A percentile compares a stretch with the other conserved stretches of the same genome.
Evolutionary conservation across 1,140 invertebrate species (phyloP).

Genomic region (Drosophila kepulauana): DNA sequence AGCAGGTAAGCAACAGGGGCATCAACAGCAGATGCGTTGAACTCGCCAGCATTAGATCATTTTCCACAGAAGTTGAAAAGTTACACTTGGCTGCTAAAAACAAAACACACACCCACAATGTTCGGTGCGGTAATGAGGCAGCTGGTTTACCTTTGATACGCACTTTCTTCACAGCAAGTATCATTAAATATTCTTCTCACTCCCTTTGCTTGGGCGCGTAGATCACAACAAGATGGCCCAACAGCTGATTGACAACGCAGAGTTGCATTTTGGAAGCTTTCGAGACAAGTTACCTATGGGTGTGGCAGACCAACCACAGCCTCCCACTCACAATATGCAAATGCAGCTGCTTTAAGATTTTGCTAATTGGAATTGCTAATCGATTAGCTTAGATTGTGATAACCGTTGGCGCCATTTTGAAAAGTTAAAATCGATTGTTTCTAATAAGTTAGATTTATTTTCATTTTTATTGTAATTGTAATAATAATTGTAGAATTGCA

Average conservation of each 20-base stretch:
- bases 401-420: constrained; percentile 27
- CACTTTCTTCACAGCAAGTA: neutral
- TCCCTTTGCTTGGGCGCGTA: neutral
- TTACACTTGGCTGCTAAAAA: neutral
- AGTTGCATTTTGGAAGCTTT: constrained; percentile 28
- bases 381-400: constrained; percentile 15
- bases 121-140: constrained; percentile 9
- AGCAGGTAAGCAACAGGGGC: constrained; percentile 16
- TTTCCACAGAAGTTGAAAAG: neutral
- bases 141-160: neutral
- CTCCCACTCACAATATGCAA: neutral
- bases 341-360: constrained; percentile 21
- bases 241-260: constrained; percentile 44
- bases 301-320: constrained; percentile 37
- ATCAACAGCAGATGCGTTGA: neutral
- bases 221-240: neutral
- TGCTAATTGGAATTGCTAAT: constrained; percentile 1
- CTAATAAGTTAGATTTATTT: constrained; percentile 24
- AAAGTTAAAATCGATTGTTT: constrained; percentile 1
- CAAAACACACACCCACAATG: neutral
- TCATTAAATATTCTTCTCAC: constrained; percentile 8
- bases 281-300: constrained; percentile 9
- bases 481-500: constrained; percentile 44
- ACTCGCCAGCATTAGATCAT: neutral
- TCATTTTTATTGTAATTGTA: constrained; percentile 54